Conservation (phyloP, 2,888 invertebrate species). For the Orthosia gracilis region DNA sequence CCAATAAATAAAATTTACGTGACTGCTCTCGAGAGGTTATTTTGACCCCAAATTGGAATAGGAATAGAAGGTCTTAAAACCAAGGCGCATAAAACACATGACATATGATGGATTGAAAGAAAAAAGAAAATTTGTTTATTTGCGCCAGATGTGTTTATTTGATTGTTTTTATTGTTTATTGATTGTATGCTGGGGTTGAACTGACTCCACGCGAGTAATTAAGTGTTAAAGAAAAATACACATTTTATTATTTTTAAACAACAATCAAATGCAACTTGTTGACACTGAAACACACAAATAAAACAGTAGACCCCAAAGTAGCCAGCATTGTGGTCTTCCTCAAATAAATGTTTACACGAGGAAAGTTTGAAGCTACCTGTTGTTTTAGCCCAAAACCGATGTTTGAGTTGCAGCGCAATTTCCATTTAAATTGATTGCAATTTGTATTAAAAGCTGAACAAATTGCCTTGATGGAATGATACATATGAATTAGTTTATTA, state of each 20-base stretch:
- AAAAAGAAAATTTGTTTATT: no score
- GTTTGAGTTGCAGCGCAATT: slow-evolving; percentile 29
- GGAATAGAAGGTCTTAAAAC: no score
- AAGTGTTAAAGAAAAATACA: neutral
- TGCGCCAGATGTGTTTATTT: no score
- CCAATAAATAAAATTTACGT: no score
- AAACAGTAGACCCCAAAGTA: slow-evolving; percentile 29
- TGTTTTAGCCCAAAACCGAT: slow-evolving; percentile 31
- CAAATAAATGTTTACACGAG: slow-evolving; percentile 42
- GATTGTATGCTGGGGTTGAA: no score
- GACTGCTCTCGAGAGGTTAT: no score
- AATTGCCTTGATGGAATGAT: neutral
- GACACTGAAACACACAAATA: slow-evolving; percentile 23
- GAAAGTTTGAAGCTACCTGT: slow-evolving; percentile 44
- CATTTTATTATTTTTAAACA: neutral
- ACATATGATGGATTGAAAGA: no score
- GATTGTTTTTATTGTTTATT: no score
- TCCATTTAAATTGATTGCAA: slow-evolving; percentile 17
- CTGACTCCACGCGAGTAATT: no score
- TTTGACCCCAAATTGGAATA: no score
- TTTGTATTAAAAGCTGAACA: neutral
- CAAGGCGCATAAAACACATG: no score
- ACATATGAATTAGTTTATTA: no score
- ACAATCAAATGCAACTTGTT: slow-evolving; percentile 22
- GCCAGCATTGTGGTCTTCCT: slow-evolving; percentile 31